Evolutionary conservation across 2,797 vertebrate species (phyloP).

Genomic region (Danio kyathit): DNA sequence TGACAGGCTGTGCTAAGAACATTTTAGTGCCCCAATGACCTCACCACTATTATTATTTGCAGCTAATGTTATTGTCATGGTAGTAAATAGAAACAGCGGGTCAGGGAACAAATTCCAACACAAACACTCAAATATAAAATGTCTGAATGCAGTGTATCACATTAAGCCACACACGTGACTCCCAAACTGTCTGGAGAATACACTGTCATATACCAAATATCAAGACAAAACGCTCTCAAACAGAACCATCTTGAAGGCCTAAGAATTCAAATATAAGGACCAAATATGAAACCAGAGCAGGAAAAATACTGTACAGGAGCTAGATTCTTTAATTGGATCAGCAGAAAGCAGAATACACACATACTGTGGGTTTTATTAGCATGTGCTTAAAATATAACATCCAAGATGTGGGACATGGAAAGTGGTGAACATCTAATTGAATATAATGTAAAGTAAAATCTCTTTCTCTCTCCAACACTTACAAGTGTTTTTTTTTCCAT

Average conservation of each 20-base stretch:
- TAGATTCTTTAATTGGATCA: slow-evolving; percentile 70
- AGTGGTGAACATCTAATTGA: not conserved
- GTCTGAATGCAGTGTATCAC: slow-evolving; percentile 8
- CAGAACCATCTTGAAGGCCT: not conserved
- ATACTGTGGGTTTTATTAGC: slow-evolving; percentile 22
- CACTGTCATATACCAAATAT: not conserved
- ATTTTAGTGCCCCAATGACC: slow-evolving; percentile 63
- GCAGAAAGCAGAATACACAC: slow-evolving; percentile 74
- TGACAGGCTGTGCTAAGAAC: slow-evolving; percentile 60
- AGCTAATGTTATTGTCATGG: slow-evolving; percentile 57
- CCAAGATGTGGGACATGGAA: not conserved
- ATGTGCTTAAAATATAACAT: not conserved
- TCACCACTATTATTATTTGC: slow-evolving; percentile 70
- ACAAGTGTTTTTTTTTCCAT: slow-evolving; percentile 57
- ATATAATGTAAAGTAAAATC: not conserved
- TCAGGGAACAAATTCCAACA: slow-evolving; percentile 45
- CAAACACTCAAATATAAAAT: not conserved
- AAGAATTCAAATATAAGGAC: not conserved
- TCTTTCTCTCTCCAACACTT: not conserved
- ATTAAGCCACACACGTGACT: not conserved
- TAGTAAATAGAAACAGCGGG: slow-evolving; percentile 53
- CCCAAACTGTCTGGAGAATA: not conserved
- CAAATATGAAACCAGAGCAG: slow-evolving; percentile 71
- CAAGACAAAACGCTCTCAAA: not conserved
- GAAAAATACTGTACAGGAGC: slow-evolving; percentile 73